Conservation (phyloP, 2,113 vertebrate genomes). For the Xenotilapia longispinis region DNA sequence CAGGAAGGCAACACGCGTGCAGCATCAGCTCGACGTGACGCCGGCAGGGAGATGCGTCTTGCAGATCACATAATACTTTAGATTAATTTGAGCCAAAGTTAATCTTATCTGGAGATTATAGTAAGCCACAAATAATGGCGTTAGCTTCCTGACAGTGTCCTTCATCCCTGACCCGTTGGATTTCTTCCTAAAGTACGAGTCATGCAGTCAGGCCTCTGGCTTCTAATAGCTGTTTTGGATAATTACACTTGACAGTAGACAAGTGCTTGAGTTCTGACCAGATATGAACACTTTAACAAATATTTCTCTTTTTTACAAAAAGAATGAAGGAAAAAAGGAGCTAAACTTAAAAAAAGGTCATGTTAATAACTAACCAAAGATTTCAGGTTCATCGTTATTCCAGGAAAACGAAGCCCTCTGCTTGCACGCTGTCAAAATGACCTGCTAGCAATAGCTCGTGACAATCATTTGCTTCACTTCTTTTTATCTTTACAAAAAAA, state of each 20-base stretch:
- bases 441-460: neutral
- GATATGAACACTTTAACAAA: neutral
- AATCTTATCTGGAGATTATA: slow-evolving; percentile 39
- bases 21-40: neutral
- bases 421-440: neutral
- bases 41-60: neutral
- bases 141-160: slow-evolving; percentile 5
- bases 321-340: neutral
- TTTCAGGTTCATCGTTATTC: neutral
- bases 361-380: neutral
- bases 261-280: neutral
- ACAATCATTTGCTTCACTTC: slow-evolving; percentile 22
- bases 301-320: accelerated
- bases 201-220: neutral
- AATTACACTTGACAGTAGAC: neutral
- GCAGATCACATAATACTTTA: slow-evolving; percentile 6
- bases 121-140: slow-evolving; percentile 19
- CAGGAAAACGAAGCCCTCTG: neutral
- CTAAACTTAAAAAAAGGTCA: neutral
- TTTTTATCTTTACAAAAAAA: neutral
- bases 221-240: neutral
- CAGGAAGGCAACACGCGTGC: neutral
- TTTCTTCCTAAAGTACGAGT: slow-evolving; percentile 1
- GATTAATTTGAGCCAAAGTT: slow-evolving; percentile 30
- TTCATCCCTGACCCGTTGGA: slow-evolving; percentile 6